Evolutionary conservation across 1,140 invertebrate species (phyloP), one percentile per base, ranked within the genome.

Genomic region (Tetraneura akinire): DNA sequence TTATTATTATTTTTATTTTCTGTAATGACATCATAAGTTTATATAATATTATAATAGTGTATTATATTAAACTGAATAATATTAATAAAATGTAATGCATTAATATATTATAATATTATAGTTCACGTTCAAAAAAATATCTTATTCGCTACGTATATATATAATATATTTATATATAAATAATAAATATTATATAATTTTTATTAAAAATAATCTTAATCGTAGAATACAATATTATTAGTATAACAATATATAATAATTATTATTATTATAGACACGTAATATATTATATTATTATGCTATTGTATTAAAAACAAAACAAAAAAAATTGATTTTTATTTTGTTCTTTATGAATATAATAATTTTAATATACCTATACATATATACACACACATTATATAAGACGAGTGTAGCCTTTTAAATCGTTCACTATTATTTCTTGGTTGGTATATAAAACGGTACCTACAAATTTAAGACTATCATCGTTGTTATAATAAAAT

Each of bases 281-380:
- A 23, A 8, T 68, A 45, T 23, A 64, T 14, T 45, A 68, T 68
- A 68, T 47, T 47, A 47, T 47, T n/a, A n/a, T n/a, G n/a, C n/a
- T n/a, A n/a, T n/a, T n/a, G n/a, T n/a, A n/a, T 66, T 32, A 23
- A 64, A 64, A 64, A 64, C 60, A 18, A 64, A 64, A 64, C n/a
- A n/a, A n/a, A n/a, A n/a, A 18, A 32, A 64, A 64, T n/a, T n/a
- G n/a, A n/a, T n/a, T n/a, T n/a, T n/a, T n/a, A 37, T 37, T 37
- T 37, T 4, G 3, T 37, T 37, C 8, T 37, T 37, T 37, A 37
- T 37, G 8, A 37, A 37, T 37, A 4, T 37, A 3, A 37, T 8
- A 37, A 3, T 37, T 37, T 37, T 37, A 4, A 37, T 37, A 8
- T 37, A 37, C 32, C 32, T 37, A n/a, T n/a, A 37, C 32, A 37